Evolutionary conservation across 2,888 invertebrate species (phyloP), one percentile per base, ranked within the genome.

Genomic region (Rhagophthalmus giganteus): DNA sequence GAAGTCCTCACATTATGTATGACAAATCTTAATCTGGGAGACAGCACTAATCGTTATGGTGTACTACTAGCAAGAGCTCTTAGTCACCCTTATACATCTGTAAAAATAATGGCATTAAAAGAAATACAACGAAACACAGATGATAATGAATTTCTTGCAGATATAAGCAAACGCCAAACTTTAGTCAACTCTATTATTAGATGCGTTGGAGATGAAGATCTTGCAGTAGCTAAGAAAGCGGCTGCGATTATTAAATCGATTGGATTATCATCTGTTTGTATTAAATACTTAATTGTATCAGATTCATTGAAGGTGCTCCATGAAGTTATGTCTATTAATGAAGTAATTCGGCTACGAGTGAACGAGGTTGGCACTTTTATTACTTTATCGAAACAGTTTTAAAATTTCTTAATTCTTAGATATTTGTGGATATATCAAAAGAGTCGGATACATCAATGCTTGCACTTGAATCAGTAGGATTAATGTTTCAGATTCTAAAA

Each of bases 1-100:
- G 84, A 86, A 63, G 81, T 88, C 2, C 72, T 88, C 25, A 76
- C 80, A 30, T 72, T 80, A 50, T 81, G 86, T 63, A 79, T 90
- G 69, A 77, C 81, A 6, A 82, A 82, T 60, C 75, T 88, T 58
- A 77, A 77, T 45, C 72, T 84, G 33, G 80, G 80, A n/a, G 80
- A 83, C 58, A 77, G 82, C 16, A 74, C 85, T 1, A 78, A 75
- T 60, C 78, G 80, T 42, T 84, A 85, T 64, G 81, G 81, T 11
- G 73, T 76, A 15, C 73, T 82, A 38, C 69, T 87, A 14, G 81
- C 82, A 73, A 78, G 80, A 58, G 78, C 86, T 27, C 73, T 90
- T 26, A 74, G 78, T 1, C 86, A 89, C 71, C 80, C 81, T 8
- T 79, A 79, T 58, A 64, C 78, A n/a, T 77, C 78, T 62, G 84